These are phyloP conservation scores for Norana najaformis DNA, from an alignment of 2,888 invertebrate species.

Conservation along the genomic window DNA sequence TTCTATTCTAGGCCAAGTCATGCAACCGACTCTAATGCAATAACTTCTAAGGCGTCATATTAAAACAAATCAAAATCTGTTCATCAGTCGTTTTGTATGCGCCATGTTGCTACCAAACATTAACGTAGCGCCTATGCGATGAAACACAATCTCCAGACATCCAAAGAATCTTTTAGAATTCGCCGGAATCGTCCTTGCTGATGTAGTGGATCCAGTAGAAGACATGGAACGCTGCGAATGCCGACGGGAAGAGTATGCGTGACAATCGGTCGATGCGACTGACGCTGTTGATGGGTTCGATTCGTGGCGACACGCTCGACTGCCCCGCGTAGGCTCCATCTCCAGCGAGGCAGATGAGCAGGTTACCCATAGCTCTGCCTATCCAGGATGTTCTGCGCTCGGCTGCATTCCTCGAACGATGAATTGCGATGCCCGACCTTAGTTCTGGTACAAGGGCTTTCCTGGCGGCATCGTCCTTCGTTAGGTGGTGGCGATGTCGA, in stretches of 20 bases:
- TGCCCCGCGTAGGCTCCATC: constrained; percentile 20
- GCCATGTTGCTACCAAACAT: not conserved
- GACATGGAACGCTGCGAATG: constrained; percentile 81
- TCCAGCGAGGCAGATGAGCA: constrained; percentile 15
- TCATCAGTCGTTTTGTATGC: not conserved
- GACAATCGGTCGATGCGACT: constrained; percentile 80
- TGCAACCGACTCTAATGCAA: not conserved
- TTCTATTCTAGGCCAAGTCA: no score
- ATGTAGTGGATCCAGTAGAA: constrained; percentile 73
- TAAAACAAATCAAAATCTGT: not conserved
- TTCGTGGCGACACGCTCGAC: constrained; percentile 10
- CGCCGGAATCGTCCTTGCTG: not conserved
- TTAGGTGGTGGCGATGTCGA: not conserved
- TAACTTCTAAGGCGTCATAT: not conserved
- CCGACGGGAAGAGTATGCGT: constrained; percentile 78
- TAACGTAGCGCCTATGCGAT: not conserved
- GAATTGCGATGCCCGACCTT: not conserved
- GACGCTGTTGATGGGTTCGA: constrained; percentile 70
- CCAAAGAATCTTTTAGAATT: not conserved
- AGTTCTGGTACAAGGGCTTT: not conserved
- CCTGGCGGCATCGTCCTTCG: not conserved
- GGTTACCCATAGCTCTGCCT: constrained; percentile 39
- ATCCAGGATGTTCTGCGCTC: not conserved
- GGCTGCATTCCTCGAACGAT: not conserved
- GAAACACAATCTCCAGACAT: not conserved